Evolutionary conservation across 2,888 invertebrate species (phyloP).

Genomic region (Ichneumon xanthorius): DNA sequence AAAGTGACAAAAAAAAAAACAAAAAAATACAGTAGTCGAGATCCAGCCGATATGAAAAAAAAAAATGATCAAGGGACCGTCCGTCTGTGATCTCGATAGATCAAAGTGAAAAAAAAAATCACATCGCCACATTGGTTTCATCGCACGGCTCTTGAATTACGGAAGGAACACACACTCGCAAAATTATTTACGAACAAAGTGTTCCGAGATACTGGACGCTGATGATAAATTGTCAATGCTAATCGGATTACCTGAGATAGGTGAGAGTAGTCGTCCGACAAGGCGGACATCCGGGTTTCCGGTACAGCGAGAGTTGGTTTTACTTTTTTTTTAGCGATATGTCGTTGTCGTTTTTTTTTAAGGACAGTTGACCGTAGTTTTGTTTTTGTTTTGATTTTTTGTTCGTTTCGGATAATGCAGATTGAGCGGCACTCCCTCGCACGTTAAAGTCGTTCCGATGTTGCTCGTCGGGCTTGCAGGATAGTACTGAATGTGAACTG

Average conservation of each 20-base stretch:
- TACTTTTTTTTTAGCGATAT: slow-evolving; percentile 7
- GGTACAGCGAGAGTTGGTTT: slow-evolving; percentile 24
- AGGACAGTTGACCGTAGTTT: background rate
- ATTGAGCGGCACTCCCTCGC: slow-evolving; percentile 42
- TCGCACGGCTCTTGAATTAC: background rate
- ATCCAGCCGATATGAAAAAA: background rate
- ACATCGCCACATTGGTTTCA: background rate
- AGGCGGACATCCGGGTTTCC: slow-evolving; percentile 57
- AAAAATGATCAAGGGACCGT: background rate
- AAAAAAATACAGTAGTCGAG: background rate
- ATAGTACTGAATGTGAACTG: slow-evolving; percentile 57
- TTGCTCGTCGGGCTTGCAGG: slow-evolving; percentile 63
- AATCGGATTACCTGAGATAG: slow-evolving; percentile 49
- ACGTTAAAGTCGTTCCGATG: slow-evolving; percentile 45
- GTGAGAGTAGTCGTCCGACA: slow-evolving; percentile 52
- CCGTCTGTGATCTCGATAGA: slow-evolving; percentile 7
- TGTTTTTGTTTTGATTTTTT: background rate
- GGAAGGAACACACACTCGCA: background rate
- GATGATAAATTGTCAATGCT: background rate
- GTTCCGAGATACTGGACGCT: background rate
- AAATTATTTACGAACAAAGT: background rate
- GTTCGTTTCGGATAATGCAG: background rate
- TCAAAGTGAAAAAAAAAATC: background rate
- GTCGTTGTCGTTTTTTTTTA: background rate
- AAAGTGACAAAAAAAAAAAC: background rate